phyloP scores from a whole-genome alignment of 2,888 invertebrate species.

The Agonopterix heracliana region DNA sequence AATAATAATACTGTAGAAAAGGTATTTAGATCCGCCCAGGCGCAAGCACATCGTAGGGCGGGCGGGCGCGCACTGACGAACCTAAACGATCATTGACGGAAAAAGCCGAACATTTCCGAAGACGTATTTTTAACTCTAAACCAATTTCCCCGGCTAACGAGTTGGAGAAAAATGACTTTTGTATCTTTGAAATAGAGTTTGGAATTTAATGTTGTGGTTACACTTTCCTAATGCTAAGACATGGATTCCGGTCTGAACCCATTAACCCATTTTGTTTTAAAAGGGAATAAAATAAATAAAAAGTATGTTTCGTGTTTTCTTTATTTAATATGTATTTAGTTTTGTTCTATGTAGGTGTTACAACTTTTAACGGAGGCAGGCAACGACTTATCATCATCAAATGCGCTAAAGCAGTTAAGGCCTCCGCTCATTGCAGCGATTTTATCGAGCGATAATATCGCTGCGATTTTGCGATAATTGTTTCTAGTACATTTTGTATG shows the following conservation, averaged over 20 bases:
- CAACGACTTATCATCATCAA: too few relatives aligned
- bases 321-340: neutral
- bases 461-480: too few relatives aligned
- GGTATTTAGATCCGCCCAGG: constrained; percentile 39
- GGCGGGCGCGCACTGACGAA: constrained; percentile 49
- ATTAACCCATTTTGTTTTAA: constrained; percentile 63
- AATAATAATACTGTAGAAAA: neutral
- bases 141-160: constrained; percentile 19
- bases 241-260: constrained; percentile 45
- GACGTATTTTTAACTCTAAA: constrained; percentile 63
- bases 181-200: constrained; percentile 12
- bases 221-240: constrained; percentile 50
- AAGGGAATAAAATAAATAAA: constrained; percentile 27
- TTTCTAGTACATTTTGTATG: too few relatives aligned
- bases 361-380: too few relatives aligned
- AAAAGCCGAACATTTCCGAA: constrained; percentile 50
- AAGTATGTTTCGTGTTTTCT: neutral
- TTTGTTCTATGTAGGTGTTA: too few relatives aligned
- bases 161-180: constrained; percentile 12
- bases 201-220: constrained; percentile 13
- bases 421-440: too few relatives aligned
- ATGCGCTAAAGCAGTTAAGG: too few relatives aligned
- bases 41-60: constrained; percentile 57
- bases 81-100: constrained; percentile 23
- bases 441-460: too few relatives aligned